Evolutionary conservation across 2,797 vertebrate genomes (phyloP).

Genomic region (Huso huso): DNA sequence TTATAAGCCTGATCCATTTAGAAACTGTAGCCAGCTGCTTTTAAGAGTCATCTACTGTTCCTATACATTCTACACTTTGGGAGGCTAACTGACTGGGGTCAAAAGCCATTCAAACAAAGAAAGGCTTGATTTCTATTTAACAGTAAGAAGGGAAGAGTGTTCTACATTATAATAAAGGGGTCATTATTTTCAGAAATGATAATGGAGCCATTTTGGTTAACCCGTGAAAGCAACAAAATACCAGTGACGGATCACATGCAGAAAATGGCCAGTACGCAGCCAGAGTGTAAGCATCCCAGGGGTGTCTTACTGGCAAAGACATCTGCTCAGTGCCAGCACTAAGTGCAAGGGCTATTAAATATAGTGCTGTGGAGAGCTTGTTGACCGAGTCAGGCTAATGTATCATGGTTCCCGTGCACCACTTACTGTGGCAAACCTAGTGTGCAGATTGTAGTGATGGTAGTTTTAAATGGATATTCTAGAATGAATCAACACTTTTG

Average conservation of each 20-base stretch:
- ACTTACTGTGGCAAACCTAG: constrained; percentile 3
- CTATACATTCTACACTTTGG: too few relatives aligned
- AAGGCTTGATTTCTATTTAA: neutral
- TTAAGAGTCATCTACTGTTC: neutral
- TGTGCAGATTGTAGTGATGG: constrained; percentile 9
- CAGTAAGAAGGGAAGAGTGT: neutral
- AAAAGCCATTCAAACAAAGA: neutral
- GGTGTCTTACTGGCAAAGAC: constrained; percentile 23
- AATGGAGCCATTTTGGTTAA: constrained; percentile 23
- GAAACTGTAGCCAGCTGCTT: neutral
- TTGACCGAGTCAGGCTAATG: constrained; percentile 19
- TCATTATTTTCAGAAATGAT: constrained; percentile 16
- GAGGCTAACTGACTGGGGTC: neutral
- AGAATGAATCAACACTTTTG: neutral
- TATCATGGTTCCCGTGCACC: constrained; percentile 11
- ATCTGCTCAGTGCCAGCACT: constrained; percentile 23
- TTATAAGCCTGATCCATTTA: too few relatives aligned
- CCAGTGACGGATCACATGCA: constrained; percentile 8
- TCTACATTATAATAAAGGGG: constrained; percentile 8
- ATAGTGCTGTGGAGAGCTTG: constrained; percentile 17
- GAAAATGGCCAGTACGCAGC: constrained; percentile 17
- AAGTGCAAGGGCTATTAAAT: constrained; percentile 26
- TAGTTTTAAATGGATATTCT: constrained; percentile 14
- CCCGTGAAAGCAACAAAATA: constrained; percentile 7
- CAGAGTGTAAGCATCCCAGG: constrained; percentile 15